These are phyloP conservation scores for Protobothrops flavoviridis DNA, from an alignment of 2,113 vertebrate genomes.

Conservation along the genomic window DNA sequence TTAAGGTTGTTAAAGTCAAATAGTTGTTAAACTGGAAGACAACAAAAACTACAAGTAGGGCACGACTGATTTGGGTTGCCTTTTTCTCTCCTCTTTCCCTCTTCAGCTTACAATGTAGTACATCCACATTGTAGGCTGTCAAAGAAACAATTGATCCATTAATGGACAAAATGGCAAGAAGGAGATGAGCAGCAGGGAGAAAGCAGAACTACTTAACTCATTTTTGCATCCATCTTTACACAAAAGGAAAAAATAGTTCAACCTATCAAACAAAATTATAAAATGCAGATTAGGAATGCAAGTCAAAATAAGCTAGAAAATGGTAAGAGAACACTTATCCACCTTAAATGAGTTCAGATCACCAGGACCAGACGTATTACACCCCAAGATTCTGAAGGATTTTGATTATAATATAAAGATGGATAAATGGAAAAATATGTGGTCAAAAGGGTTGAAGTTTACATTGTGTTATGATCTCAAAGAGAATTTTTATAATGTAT, in stretches of 20 bases:
- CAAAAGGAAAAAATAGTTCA: neutral
- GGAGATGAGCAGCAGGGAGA: neutral
- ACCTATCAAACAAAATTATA: neutral
- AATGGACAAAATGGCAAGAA: neutral
- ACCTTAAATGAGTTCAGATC: neutral
- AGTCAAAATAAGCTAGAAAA: neutral
- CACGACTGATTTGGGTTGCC: neutral
- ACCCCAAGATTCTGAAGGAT: neutral
- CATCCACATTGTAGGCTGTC: neutral
- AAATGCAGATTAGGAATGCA: neutral
- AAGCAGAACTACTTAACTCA: neutral
- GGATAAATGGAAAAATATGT: neutral
- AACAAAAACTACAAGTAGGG: neutral
- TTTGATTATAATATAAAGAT: neutral
- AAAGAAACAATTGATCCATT: neutral
- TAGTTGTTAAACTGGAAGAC: neutral
- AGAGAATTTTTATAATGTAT: neutral
- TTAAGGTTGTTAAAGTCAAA: neutral
- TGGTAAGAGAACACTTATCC: neutral
- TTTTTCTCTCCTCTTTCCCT: neutral
- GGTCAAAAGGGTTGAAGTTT: neutral
- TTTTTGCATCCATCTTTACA: neutral
- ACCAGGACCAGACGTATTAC: neutral
- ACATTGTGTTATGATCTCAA: neutral
- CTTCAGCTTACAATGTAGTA: neutral